These are phyloP conservation scores for Nematolebias whitei DNA, from an alignment of 2,113 vertebrate genomes.

Conservation along the genomic window DNA sequence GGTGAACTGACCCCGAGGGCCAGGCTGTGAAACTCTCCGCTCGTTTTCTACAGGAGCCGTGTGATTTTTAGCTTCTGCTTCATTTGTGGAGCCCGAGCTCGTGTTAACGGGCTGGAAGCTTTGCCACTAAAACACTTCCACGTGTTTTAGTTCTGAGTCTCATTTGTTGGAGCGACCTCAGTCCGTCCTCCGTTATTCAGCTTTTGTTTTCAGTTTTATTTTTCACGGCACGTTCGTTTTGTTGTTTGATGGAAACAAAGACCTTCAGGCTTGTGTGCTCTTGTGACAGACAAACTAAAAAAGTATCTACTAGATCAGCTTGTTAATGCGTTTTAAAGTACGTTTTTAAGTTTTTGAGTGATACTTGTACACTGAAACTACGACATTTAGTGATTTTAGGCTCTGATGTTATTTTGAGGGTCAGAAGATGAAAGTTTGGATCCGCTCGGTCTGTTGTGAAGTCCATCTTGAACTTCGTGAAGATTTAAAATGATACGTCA, in stretches of 20 bases:
- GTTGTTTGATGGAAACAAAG: neutral
- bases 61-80: neutral
- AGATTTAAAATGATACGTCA: no score
- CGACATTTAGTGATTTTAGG: no score
- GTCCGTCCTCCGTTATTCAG: no score
- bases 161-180: neutral
- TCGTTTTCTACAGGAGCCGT: neutral
- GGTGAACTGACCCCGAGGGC: neutral
- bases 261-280: neutral
- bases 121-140: neutral
- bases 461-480: no score
- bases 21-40: neutral
- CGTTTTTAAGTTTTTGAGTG: no score
- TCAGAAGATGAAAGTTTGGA: no score
- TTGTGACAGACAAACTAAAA: neutral
- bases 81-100: neutral
- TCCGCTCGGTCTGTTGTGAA: no score
- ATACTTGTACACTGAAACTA: no score
- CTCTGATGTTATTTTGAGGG: no score
- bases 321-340: neutral
- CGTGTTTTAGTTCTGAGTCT: neutral
- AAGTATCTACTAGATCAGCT: neutral
- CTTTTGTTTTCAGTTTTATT: neutral
- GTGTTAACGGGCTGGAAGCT: neutral
- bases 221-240: neutral